Evolutionary conservation across 2,113 vertebrate genomes (phyloP), one percentile per base, ranked within the genome.

Genomic region (Bombycilla garrulus): DNA sequence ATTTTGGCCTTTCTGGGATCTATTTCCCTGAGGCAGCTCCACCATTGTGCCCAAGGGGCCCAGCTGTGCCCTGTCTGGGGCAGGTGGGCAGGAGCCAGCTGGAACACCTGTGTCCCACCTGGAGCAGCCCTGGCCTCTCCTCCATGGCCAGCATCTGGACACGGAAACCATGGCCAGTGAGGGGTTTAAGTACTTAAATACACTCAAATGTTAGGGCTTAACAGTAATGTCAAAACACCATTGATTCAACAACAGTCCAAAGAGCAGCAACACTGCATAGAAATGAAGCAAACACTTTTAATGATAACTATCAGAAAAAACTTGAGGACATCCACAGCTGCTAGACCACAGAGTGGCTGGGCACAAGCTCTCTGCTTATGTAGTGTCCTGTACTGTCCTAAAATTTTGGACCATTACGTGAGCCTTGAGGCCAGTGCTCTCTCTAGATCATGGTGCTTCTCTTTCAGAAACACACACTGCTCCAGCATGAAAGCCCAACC

Each of bases 151-250:
- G 17, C 0, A 0, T 20, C 40, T 48, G 11, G 2, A 17, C 38
- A 18, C 0, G 0, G 6, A 12, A 20, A 42, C 18, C 10, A 13
- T 2, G 24, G 22, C 48, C 40, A 42, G 13, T 2, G 5, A 74
- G 20, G 10, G 18, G 7, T 62, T 42, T 64, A 60, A 58, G 22
- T 31, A 42, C 24, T 62, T 64, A 78, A 84, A 57, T 61, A 40
- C 19, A 35, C 31, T 44, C 48, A 35, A 40, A 73, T 5, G 26
- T 47, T 22, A 33, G 31, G 26, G 15, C 16, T 79, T 53, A 76
- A n/a, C 17, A 36, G 6, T 36, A 48, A 7, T 28, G 70, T 60
- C 29, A 22, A 42, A 81, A 57, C 22, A 33, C 1, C 11, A 11
- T 10, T 29, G 5, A 48, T 58, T 71, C 35, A 70, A 45, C 23